Evolutionary conservation across 2,113 vertebrate genomes (phyloP).

Genomic region (Trichomycterus rosablanca): DNA sequence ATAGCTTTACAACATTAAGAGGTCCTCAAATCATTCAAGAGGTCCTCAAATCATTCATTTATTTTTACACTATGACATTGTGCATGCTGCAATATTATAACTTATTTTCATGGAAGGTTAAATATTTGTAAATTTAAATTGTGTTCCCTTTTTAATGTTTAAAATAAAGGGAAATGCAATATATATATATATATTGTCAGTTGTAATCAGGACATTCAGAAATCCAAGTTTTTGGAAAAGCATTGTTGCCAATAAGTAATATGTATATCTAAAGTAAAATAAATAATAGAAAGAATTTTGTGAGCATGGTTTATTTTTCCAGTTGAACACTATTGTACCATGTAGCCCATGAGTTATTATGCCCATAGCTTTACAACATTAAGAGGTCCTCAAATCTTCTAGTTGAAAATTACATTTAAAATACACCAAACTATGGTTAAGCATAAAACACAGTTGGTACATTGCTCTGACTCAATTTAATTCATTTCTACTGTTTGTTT

Average conservation of each 20-base stretch:
- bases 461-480: too few relatives aligned
- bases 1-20: too few relatives aligned
- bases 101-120: slow-evolving; percentile 28
- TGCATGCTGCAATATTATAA: slow-evolving; percentile 35
- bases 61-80: not conserved
- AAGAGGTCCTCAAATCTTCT: too few relatives aligned
- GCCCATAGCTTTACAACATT: too few relatives aligned
- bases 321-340: not conserved
- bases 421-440: too few relatives aligned
- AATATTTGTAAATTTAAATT: slow-evolving; percentile 32
- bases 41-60: slow-evolving; percentile 25
- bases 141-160: slow-evolving; percentile 29
- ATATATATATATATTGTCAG: slow-evolving; percentile 11
- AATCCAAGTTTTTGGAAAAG: slow-evolving; percentile 21
- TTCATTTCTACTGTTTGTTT: too few relatives aligned
- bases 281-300: slow-evolving; percentile 33
- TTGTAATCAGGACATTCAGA: slow-evolving; percentile 24
- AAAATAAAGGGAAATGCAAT: slow-evolving; percentile 24
- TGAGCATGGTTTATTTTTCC: slow-evolving; percentile 19
- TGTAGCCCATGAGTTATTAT: not conserved
- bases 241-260: slow-evolving; percentile 41
- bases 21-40: too few relatives aligned
- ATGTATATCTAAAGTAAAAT: slow-evolving; percentile 44
- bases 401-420: too few relatives aligned
- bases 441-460: too few relatives aligned